Evolutionary conservation across 30 jellyfish, hydroid and myxozoan genomes (phyloP), one percentile per base, ranked within the genome.

Genomic region (Cassiopea xamachana): DNA sequence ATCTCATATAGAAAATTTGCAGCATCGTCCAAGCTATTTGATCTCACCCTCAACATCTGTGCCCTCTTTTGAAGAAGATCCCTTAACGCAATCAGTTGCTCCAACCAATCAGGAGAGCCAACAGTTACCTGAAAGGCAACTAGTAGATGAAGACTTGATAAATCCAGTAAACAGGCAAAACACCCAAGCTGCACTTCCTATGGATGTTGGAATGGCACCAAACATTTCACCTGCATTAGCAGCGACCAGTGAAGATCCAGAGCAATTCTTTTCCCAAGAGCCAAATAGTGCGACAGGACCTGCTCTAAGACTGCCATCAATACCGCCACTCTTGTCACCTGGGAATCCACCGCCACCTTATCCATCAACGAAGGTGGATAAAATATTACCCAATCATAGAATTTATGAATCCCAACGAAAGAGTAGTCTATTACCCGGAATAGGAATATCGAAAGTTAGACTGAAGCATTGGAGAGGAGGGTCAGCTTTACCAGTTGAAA

Each of bases 341-440:
- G 51, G 50, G 27, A 90, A 88, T 18, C 87, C 95, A 0, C 95
- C 95, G n/a, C 95, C 95, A 1, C 90, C 95, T 2, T 88, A 88
- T 43, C 79, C 95, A 14, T 89, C 95, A 15, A 90, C 87, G n/a
- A 49, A 50, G 45, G 1, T 8, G 15, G 86, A 69, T 18, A 60
- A 60, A 18, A 19, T 7, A 27, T 12, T 71, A 9, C 49, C 6
- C 1, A 71, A 71, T 0, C 80, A 6, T 10, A 16, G 12, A 68
- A 79, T 7, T 43, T 5, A 58, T 51, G 78, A 50, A 79, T 46
- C 62, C 51, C 51, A 75, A 44, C 85, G 9, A 79, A 51, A 45
- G n/a, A 55, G 55, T 16, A 71, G 58, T 19, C 4, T 17, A 27
- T 17, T 71, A 7, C 14, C 51, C 1, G 47, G 14, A 71, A 19